Percentiles rank a stretch among this genome's conserved stretches.
phyloP scores from a whole-genome alignment of 1,140 invertebrate species.

The Zophobas morio region DNA sequence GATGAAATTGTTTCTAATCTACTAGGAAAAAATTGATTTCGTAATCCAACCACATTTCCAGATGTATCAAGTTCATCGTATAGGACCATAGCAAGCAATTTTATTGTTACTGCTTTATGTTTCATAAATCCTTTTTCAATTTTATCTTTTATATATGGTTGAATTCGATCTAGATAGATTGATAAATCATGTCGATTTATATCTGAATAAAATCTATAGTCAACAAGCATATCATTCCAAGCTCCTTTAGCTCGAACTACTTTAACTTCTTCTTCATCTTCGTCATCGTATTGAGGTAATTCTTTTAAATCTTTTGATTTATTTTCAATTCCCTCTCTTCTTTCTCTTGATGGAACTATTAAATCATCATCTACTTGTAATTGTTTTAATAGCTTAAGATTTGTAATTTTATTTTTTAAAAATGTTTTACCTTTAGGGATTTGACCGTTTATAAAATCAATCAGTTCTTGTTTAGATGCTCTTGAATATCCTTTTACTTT shows the following conservation, averaged over 20 bases:
- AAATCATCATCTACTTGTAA: constrained; percentile 9
- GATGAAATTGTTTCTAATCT: constrained; percentile 23
- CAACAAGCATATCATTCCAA: background rate
- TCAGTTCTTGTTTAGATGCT: too few species aligned
- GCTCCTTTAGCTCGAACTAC: background rate
- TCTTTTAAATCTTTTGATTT: constrained; percentile 23
- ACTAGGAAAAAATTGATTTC: constrained; percentile 15
- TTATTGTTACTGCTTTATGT: constrained; percentile 1
- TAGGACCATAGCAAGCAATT: constrained; percentile 9
- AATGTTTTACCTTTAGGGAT: too few species aligned
- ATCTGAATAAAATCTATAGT: background rate
- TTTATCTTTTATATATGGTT: background rate
- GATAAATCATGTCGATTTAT: too few species aligned
- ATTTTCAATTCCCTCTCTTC: constrained; percentile 11
- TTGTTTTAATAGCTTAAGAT: constrained; percentile 28
- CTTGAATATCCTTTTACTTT: too few species aligned
- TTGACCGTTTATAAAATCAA: too few species aligned
- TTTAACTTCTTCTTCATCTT: constrained; percentile 34
- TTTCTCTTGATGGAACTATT: constrained; percentile 22
- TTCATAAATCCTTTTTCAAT: constrained; percentile 1
- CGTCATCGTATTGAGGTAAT: constrained; percentile 25
- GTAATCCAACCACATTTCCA: constrained; percentile 27
- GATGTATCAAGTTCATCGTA: constrained; percentile 33
- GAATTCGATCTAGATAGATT: background rate
- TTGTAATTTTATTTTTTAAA: constrained; percentile 15